Conservation (phyloP, 2,888 invertebrate species). For the Sycophila texana region DNA sequence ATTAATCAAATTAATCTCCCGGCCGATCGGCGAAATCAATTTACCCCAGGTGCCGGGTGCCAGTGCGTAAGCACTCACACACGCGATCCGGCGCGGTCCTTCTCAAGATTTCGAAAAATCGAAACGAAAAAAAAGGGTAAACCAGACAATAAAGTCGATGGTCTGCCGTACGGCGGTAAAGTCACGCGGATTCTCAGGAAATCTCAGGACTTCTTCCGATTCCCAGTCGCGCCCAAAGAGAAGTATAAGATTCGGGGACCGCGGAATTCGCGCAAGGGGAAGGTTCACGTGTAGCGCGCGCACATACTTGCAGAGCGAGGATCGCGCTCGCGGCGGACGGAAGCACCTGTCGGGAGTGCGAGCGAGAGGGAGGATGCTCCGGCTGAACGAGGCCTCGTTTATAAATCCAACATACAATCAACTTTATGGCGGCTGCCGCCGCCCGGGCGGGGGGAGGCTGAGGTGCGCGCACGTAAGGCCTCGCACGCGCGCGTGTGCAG, state of each 20-base stretch:
- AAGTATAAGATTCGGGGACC: background rate
- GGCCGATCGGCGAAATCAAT: slow-evolving; percentile 39
- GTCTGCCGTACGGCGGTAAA: background rate
- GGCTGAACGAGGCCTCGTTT: slow-evolving; percentile 65
- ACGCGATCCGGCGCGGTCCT: slow-evolving; percentile 5
- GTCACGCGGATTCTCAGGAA: background rate
- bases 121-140: background rate
- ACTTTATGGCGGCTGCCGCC: slow-evolving; percentile 65
- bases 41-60: background rate
- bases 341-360: slow-evolving; percentile 52
- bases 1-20: slow-evolving; percentile 41
- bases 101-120: background rate
- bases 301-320: background rate
- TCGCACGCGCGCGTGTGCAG: background rate
- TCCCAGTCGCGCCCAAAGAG: background rate
- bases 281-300: background rate
- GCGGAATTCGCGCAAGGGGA: background rate
- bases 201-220: background rate
- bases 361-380: slow-evolving; percentile 7
- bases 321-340: slow-evolving; percentile 36
- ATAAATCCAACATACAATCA: slow-evolving; percentile 74
- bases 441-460: slow-evolving; percentile 54
- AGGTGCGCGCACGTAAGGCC: slow-evolving; percentile 26
- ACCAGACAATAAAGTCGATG: background rate
- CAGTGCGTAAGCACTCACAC: background rate